Evolutionary conservation across 2,797 vertebrate genomes (phyloP).

Genomic region (Mormyrus hasselquistii): DNA sequence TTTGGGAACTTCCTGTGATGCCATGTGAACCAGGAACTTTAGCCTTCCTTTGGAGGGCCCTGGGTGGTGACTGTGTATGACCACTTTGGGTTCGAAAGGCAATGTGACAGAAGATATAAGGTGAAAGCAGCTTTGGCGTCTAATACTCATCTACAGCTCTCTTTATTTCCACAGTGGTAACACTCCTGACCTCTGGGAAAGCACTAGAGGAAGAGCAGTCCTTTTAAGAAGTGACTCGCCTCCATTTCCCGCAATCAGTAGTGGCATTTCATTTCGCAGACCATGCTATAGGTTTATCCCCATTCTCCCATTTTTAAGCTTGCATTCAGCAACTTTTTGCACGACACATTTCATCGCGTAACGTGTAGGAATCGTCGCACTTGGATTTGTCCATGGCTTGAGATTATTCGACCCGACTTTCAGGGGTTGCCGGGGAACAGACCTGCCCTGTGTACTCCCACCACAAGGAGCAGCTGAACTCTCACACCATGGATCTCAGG

Average conservation of each 20-base stretch:
- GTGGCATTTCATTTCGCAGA: neutral
- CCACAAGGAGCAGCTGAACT: conserved; percentile 45
- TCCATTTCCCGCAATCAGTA: neutral
- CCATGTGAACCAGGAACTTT: neutral
- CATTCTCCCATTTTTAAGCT: neutral
- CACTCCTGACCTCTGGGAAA: neutral
- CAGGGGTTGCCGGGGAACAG: neutral
- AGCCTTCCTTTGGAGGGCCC: neutral
- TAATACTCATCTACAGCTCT: conserved; percentile 37
- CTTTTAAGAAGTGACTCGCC: neutral
- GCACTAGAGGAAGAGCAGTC: neutral
- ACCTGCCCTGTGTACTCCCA: conserved; percentile 22
- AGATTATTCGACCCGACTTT: neutral
- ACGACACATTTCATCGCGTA: conserved; percentile 28
- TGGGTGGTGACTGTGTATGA: conserved; percentile 16
- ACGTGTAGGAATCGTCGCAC: conserved; percentile 21
- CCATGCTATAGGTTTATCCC: neutral
- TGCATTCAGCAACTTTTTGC: neutral
- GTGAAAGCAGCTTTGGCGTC: conserved; percentile 27
- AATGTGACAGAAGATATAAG: conserved; percentile 23
- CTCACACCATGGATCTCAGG: conserved; percentile 48
- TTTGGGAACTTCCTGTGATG: neutral
- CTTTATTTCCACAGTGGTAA: neutral
- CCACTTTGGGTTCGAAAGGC: conserved; percentile 31
- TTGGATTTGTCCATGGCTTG: neutral